phyloP scores from a whole-genome alignment of 2,113 vertebrate species.

The Labrus mixtus region DNA sequence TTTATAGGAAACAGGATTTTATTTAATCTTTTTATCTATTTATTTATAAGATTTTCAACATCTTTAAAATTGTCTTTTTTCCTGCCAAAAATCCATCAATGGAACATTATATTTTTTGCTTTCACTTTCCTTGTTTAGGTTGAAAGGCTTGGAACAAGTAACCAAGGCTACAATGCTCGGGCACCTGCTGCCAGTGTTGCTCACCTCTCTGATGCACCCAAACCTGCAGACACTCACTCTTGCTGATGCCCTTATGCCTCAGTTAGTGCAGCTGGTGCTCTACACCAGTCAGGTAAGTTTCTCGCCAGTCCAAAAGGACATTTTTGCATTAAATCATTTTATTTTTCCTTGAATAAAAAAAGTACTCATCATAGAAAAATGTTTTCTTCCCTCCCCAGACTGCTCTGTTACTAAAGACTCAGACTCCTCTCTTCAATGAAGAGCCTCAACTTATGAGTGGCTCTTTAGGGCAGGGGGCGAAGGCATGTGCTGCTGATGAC shows the following conservation, averaged over 20 bases:
- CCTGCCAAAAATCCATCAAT: neutral
- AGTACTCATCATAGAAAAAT: neutral
- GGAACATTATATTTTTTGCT: neutral
- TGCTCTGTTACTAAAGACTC: constrained; percentile 95
- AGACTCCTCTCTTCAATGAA: constrained; percentile 92
- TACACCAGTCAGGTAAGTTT: constrained; percentile 95
- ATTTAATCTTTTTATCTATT: too few relatives aligned
- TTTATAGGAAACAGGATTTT: constrained; percentile 9
- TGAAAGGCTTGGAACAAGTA: constrained; percentile 97
- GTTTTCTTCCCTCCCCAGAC: constrained; percentile 84
- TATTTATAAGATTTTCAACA: too few relatives aligned
- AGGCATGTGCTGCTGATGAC: constrained; percentile 80
- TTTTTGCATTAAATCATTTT: neutral
- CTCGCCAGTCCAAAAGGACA: neutral
- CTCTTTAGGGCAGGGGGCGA: constrained; percentile 85
- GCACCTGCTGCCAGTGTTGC: constrained; percentile 93
- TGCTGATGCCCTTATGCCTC: constrained; percentile 97
- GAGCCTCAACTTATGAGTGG: constrained; percentile 80
- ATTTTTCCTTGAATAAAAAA: neutral
- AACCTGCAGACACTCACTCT: constrained; percentile 95
- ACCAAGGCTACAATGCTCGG: constrained; percentile 98
- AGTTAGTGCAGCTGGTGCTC: constrained; percentile 96
- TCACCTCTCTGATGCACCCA: constrained; percentile 97
- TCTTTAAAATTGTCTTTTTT: neutral
- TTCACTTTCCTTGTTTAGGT: constrained; percentile 76